Conservation (phyloP, 2,888 invertebrate species). For the Agrochola lota region DNA sequence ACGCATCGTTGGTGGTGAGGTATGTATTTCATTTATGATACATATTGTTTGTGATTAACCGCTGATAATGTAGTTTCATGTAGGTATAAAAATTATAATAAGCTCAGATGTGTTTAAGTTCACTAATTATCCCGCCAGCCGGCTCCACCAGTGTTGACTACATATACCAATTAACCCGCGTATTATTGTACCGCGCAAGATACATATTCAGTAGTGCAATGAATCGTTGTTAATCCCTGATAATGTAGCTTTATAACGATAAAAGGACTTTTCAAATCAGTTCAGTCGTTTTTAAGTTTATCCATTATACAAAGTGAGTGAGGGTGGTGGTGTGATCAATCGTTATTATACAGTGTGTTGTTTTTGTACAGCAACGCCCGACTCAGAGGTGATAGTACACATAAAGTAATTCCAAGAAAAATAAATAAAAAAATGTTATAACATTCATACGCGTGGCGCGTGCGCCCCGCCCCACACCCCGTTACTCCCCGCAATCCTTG, state of each 20-base stretch:
- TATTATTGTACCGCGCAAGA: constrained; percentile 10
- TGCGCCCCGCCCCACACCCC: constrained; percentile 18
- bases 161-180: background rate
- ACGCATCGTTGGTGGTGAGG: too few relatives aligned
- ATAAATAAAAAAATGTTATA: constrained; percentile 8
- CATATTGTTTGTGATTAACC: constrained; percentile 4
- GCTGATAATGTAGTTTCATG: constrained; percentile 16
- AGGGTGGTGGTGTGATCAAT: constrained; percentile 15
- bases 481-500: constrained; percentile 6
- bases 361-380: constrained; percentile 16
- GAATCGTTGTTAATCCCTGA: constrained; percentile 2
- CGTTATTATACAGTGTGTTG: constrained; percentile 14
- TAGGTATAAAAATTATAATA: constrained; percentile 16
- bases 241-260: constrained; percentile 6
- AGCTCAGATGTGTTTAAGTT: too few relatives aligned
- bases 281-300: constrained; percentile 7
- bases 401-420: constrained; percentile 13
- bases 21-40: too few relatives aligned
- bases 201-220: constrained; percentile 10
- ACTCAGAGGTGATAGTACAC: constrained; percentile 17
- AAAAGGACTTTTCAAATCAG: constrained; percentile 7
- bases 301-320: constrained; percentile 14
- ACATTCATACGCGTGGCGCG: constrained; percentile 19
- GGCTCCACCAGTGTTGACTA: too few relatives aligned
- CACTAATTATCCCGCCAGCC: too few relatives aligned